Evolutionary conservation across 2,797 vertebrate species (phyloP).

Genomic region (Decapterus maruadsi): DNA sequence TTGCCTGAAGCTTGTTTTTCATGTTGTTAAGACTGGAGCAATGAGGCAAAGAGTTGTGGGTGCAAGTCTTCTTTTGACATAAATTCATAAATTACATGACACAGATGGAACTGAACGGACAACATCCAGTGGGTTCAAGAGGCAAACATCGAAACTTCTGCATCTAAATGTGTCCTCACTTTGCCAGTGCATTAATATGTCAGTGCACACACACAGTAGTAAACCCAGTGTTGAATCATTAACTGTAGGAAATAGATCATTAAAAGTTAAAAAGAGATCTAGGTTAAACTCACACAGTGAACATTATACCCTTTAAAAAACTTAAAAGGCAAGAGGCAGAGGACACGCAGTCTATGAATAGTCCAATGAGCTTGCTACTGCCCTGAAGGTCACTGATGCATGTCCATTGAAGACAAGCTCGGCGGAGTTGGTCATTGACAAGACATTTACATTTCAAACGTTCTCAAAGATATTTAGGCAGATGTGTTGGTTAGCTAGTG

Average conservation of each 20-base stretch:
- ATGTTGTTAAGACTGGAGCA: neutral
- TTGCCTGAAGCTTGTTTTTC: neutral
- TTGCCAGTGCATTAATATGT: slow-evolving; percentile 75
- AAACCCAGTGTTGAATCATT: slow-evolving; percentile 85
- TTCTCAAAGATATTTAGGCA: slow-evolving; percentile 70
- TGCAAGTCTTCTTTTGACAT: neutral
- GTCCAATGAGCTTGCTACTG: slow-evolving; percentile 76
- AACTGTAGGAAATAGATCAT: slow-evolving; percentile 88
- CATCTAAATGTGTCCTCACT: slow-evolving; percentile 60
- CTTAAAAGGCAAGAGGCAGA: slow-evolving; percentile 82
- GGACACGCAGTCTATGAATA: slow-evolving; percentile 79
- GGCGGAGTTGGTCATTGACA: slow-evolving; percentile 67
- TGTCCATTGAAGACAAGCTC: slow-evolving; percentile 75
- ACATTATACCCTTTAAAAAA: slow-evolving; percentile 86
- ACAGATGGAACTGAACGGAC: neutral
- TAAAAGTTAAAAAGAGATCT: slow-evolving; percentile 89
- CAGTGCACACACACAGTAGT: slow-evolving; percentile 80
- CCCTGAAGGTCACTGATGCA: slow-evolving; percentile 71
- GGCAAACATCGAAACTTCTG: slow-evolving; percentile 50
- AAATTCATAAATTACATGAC: neutral
- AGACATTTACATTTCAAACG: slow-evolving; percentile 83
- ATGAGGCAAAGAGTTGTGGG: neutral
- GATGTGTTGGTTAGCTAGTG: slow-evolving; percentile 60
- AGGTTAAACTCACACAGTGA: slow-evolving; percentile 87
- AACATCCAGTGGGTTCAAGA: slow-evolving; percentile 4